These are phyloP conservation scores for Diarsia dahlii DNA, from an alignment of 2,888 invertebrate species.

Conservation along the genomic window DNA sequence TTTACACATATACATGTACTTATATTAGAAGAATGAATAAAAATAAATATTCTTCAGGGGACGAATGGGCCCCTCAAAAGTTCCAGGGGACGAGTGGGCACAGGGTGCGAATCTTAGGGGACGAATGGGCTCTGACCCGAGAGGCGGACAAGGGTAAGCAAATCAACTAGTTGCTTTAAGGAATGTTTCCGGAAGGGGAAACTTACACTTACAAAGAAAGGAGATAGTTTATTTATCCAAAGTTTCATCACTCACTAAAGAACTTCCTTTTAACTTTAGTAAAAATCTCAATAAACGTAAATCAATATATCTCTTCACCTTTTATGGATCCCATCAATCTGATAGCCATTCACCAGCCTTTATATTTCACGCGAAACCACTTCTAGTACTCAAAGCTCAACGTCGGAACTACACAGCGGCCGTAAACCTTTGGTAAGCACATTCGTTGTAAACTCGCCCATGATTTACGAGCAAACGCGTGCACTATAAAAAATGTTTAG, in stretches of 20 bases:
- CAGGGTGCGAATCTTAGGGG: too few relatives aligned
- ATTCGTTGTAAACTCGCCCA: conserved; percentile 77
- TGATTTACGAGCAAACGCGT: conserved; percentile 78
- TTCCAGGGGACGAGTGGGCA: too few relatives aligned
- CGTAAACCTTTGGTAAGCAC: conserved; percentile 72
- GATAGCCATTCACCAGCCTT: neutral
- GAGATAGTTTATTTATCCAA: neutral
- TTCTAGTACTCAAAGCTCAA: conserved; percentile 34
- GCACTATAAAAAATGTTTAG: conserved; percentile 81
- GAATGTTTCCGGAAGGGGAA: neutral
- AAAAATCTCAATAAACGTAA: neutral
- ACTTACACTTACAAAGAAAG: neutral
- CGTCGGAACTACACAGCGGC: conserved; percentile 41
- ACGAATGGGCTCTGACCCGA: too few relatives aligned
- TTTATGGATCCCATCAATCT: neutral
- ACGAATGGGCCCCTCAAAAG: too few relatives aligned
- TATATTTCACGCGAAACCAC: conserved; percentile 11
- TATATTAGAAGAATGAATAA: too few relatives aligned
- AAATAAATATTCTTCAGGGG: too few relatives aligned
- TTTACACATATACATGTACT: too few relatives aligned
- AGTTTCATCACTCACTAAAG: neutral
- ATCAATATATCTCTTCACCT: neutral
- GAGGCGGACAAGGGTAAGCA: neutral
- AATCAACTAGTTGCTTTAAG: neutral
- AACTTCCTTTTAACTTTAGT: neutral